Evolutionary conservation across 1,140 invertebrate species (phyloP).

Genomic region (Amyelois transitella): DNA sequence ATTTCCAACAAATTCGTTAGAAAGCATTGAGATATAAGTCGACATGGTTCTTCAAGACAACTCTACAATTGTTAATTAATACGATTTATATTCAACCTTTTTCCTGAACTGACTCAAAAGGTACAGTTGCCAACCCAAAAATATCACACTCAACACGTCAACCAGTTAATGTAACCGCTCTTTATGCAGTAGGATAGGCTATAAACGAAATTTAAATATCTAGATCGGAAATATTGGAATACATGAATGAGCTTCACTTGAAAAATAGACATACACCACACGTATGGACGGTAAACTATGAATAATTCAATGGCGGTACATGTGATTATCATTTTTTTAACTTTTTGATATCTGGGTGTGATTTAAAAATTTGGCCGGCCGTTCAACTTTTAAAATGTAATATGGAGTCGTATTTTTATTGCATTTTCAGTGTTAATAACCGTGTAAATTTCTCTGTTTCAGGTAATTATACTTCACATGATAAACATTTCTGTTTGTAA

Average conservation of each 20-base stretch:
- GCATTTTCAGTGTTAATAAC: not conserved
- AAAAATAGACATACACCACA: constrained; percentile 31
- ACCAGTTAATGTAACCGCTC: constrained; percentile 16
- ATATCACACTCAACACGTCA: constrained; percentile 10
- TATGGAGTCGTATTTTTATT: not conserved
- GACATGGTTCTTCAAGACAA: too few relatives aligned
- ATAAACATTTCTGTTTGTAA: not conserved
- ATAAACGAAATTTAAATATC: constrained; percentile 49
- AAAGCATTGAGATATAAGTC: too few relatives aligned
- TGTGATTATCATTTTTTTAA: constrained; percentile 47
- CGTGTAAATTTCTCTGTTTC: constrained; percentile 13
- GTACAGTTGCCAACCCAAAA: constrained; percentile 10
- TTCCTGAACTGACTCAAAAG: constrained; percentile 16
- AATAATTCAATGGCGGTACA: constrained; percentile 45
- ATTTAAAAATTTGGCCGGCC: constrained; percentile 60
- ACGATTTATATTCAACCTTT: too few relatives aligned
- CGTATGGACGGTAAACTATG: constrained; percentile 43
- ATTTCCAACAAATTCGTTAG: too few relatives aligned
- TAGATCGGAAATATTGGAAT: constrained; percentile 52
- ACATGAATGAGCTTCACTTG: constrained; percentile 39
- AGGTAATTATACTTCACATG: constrained; percentile 19
- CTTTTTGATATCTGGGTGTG: constrained; percentile 45
- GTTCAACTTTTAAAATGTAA: constrained; percentile 31
- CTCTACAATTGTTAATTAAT: too few relatives aligned
- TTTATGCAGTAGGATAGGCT: constrained; percentile 29